Evolutionary conservation across 2,888 invertebrate genomes (phyloP).

Genomic region (Buathra laborator): DNA sequence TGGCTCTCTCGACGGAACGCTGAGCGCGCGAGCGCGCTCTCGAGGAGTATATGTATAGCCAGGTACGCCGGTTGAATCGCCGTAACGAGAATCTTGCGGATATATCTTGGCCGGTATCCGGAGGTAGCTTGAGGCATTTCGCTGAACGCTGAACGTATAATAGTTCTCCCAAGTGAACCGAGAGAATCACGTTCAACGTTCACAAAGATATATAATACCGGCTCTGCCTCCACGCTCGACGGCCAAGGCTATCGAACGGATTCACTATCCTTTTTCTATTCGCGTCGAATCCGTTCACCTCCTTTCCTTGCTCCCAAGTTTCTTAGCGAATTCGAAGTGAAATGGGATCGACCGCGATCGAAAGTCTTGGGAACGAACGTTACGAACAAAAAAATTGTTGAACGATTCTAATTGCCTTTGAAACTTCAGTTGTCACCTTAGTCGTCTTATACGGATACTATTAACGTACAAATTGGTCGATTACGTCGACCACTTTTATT

Average conservation of each 20-base stretch:
- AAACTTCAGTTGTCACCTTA: not conserved
- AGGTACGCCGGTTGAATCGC: not conserved
- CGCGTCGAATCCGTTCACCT: not conserved
- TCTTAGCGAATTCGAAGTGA: too few relatives aligned
- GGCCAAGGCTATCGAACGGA: slow-evolving; percentile 59
- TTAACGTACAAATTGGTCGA: too few relatives aligned
- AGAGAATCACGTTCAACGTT: slow-evolving; percentile 9
- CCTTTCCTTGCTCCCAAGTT: not conserved
- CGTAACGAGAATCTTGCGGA: slow-evolving; percentile 10
- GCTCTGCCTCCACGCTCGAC: slow-evolving; percentile 23
- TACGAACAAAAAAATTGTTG: too few relatives aligned
- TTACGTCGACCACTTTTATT: too few relatives aligned
- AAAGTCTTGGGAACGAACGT: too few relatives aligned
- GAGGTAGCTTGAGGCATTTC: slow-evolving; percentile 6
- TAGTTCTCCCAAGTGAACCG: not conserved
- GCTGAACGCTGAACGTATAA: not conserved
- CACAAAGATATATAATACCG: slow-evolving; percentile 21
- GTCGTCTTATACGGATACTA: too few relatives aligned
- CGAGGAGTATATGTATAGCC: not conserved
- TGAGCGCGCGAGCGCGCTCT: not conserved
- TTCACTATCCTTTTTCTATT: slow-evolving; percentile 16
- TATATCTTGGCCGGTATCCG: not conserved
- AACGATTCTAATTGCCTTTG: too few relatives aligned
- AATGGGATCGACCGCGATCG: too few relatives aligned
- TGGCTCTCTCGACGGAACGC: slow-evolving; percentile 1